A percentile compares a stretch with the other conserved stretches of the same genome.
Conservation (phyloP, 2,888 invertebrate species). For the Apodemia zela region DNA sequence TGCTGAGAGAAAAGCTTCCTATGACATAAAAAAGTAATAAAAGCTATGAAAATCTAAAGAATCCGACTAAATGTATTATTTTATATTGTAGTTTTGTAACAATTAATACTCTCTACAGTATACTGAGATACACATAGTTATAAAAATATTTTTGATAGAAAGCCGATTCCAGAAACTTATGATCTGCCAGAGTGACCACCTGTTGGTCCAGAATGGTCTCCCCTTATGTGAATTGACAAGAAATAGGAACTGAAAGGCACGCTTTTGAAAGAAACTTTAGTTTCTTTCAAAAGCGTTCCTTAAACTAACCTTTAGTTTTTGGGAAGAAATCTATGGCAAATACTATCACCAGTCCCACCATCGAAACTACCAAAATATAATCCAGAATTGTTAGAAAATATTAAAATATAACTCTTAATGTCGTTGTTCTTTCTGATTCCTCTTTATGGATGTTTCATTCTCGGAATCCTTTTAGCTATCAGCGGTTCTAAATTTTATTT, state of each 20-base stretch:
- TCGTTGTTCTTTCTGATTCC: too few relatives aligned
- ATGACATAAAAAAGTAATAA: too few relatives aligned
- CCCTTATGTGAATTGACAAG: conserved; percentile 38
- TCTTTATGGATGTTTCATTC: too few relatives aligned
- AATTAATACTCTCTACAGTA: too few relatives aligned
- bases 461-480: too few relatives aligned
- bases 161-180: conserved; percentile 40
- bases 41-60: too few relatives aligned
- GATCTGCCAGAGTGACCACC: conserved; percentile 33
- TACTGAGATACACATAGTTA: conserved; percentile 16
- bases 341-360: conserved; percentile 30
- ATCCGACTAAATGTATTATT: too few relatives aligned
- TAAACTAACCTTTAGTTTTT: too few relatives aligned
- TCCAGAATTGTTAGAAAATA: background rate
- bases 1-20: too few relatives aligned
- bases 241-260: conserved; percentile 34
- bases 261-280: conserved; percentile 28
- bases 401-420: background rate
- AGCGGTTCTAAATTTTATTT: too few relatives aligned
- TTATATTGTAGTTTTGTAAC: too few relatives aligned
- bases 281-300: too few relatives aligned
- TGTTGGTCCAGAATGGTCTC: conserved; percentile 31
- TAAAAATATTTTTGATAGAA: conserved; percentile 33
- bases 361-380: conserved; percentile 7
- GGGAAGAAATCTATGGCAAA: conserved; percentile 32